Base-by-base conservation (phyloP, 2,113 vertebrate species). In the Merops nubicus region DNA sequence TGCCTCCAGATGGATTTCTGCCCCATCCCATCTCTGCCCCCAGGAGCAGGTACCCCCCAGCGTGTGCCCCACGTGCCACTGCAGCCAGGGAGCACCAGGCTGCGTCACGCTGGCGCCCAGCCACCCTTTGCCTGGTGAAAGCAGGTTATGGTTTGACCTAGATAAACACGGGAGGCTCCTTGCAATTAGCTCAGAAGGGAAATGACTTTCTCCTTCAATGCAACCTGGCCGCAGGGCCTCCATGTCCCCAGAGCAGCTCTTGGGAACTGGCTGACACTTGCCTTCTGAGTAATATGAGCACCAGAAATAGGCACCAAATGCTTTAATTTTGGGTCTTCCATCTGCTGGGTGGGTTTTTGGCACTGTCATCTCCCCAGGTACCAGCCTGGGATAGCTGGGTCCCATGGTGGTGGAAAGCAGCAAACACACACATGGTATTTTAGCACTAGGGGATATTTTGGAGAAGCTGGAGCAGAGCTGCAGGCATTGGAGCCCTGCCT, bases 181-280 rank as follows among this genome's bases (percentile, higher is more conserved):
- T 23, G 53, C 93, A 96, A 96, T 96, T 96, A 97, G 77, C 89
- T 85, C 14, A 34, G 93, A 95, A 88, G 65, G 88, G 80, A 96
- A 96, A 94, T 3, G 11, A 96, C 96, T 98, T 93, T 92, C 79
- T 96, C 79, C 85, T 82, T 85, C 89, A 85, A 91, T 60, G 42
- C 42, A 70, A 11, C 28, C 2, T 1, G 0, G 21, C n/a, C 3
- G 1, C 9, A 5, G 72, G 34, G 38, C 34, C 74, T 51, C 62
- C 1, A 0, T 7, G 12, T 48, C 16, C 63, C 65, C 1, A 0
- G 62, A 78, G 51, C 23, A 54, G 68, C 75, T 67, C 70, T 54
- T 1, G 6, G 53, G 40, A 86, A 18, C 8, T 0, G 0, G 31
- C 76, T 86, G 79, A 59, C 5, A 2, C 36, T 79, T 5, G 1